Evolutionary conservation across 2,888 invertebrate genomes (phyloP).

Genomic region (Galeopsomyia nigrocyanea): DNA sequence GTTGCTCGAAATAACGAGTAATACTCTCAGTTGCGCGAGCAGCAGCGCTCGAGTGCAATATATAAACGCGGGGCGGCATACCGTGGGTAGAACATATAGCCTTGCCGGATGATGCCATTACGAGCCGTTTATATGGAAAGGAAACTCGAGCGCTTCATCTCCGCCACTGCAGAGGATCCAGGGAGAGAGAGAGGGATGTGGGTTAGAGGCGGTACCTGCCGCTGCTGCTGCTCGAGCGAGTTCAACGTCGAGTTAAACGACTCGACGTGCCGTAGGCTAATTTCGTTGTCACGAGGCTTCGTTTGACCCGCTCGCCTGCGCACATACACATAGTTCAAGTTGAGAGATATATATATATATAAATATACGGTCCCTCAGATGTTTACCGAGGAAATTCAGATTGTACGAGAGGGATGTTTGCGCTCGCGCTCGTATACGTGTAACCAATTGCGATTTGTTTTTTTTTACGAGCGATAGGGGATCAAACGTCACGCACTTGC

Average conservation of each 20-base stretch:
- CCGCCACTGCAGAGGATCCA: not conserved
- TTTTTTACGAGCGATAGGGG: too few relatives aligned
- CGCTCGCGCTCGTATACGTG: too few relatives aligned
- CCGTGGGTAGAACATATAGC: not conserved
- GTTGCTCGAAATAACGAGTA: slow-evolving; percentile 35
- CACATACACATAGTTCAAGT: too few relatives aligned
- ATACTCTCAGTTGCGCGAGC: slow-evolving; percentile 1
- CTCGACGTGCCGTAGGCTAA: slow-evolving; percentile 14
- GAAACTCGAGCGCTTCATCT: slow-evolving; percentile 39
- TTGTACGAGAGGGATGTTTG: too few relatives aligned
- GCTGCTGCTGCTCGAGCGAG: too few relatives aligned
- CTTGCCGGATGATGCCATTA: slow-evolving; percentile 43
- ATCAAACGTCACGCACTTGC: too few relatives aligned
- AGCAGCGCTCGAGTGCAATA: not conserved
- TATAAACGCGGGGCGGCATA: slow-evolving; percentile 1
- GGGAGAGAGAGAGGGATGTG: not conserved
- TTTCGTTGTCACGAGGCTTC: slow-evolving; percentile 28
- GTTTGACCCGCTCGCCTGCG: not conserved
- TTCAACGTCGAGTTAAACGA: slow-evolving; percentile 26
- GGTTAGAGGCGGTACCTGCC: too few relatives aligned
- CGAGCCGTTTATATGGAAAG: slow-evolving; percentile 47
- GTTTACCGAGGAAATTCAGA: too few relatives aligned
- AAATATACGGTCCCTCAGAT: too few relatives aligned
- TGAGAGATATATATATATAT: too few relatives aligned
- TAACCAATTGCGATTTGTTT: too few relatives aligned